Evolutionary conservation across 2,797 vertebrate species (phyloP).

Genomic region (Phalloptychus januarius): DNA sequence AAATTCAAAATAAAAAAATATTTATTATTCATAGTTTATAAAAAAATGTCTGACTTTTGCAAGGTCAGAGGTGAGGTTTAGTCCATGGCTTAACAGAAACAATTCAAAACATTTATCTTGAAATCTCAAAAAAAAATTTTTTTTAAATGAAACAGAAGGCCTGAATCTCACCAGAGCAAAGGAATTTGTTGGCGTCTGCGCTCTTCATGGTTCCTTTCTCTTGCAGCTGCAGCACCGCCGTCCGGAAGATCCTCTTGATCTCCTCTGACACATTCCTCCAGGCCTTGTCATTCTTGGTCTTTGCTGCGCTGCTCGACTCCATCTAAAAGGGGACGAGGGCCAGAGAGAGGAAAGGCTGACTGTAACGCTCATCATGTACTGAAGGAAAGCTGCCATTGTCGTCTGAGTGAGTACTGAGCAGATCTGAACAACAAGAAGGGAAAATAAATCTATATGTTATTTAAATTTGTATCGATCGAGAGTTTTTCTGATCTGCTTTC

Average conservation of each 20-base stretch:
- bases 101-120: background rate
- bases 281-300: slow-evolving; percentile 87
- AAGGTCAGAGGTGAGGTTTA: background rate
- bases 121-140: background rate
- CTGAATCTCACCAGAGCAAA: slow-evolving; percentile 90
- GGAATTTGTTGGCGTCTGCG: slow-evolving; percentile 92
- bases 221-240: slow-evolving; percentile 90
- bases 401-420: background rate
- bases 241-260: slow-evolving; percentile 95
- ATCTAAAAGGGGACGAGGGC: slow-evolving; percentile 75
- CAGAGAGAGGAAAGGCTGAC: slow-evolving; percentile 34
- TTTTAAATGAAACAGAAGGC: background rate
- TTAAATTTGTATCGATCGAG: background rate
- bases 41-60: background rate
- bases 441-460: background rate
- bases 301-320: slow-evolving; percentile 87
- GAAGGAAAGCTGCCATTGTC: slow-evolving; percentile 11
- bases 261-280: slow-evolving; percentile 96
- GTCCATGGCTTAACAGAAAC: background rate
- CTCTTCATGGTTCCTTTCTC: slow-evolving; percentile 96
- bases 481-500: background rate
- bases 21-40: background rate
- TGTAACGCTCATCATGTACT: slow-evolving; percentile 5
- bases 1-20: background rate
- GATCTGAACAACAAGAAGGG: background rate